Base-by-base conservation (phyloP, 1,140 invertebrate genomes). In the Euglossa dilemma region DNA sequence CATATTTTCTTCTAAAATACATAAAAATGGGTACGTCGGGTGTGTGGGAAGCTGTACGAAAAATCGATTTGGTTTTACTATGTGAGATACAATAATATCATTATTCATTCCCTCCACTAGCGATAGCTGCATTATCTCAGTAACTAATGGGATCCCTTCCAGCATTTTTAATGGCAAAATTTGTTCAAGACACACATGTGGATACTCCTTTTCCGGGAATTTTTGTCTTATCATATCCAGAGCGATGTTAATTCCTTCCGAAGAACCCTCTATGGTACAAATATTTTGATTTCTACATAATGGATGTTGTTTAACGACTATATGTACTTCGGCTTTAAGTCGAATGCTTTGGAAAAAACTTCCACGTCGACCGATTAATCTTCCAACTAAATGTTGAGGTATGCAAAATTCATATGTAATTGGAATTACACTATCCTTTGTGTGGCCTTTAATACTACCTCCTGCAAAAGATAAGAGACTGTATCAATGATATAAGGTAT, bases 1-100 rank as follows among this genome's bases (percentile, higher is more conserved):
- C 96, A 98, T 97, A 84, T 95, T 95, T 57, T 96, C 95, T 91
- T 98, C 97, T 57, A 99, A 95, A 69, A 96, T 94, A 85, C 96
- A 95, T 69, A 99, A 95, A 23, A 96, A 96, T 2, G 97, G 96
- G 94, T 97, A 99, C 0, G 98, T 97, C 1, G 98, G 98, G 95
- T 99, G 98, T 66, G 98, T 97, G 23, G 98, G 98, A 92, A 99
- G 97, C 92, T 99, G 98, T 50, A 99, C 95, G 94, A 99, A 99
- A 87, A 99, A 95, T 91, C 98, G 97, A 73, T 97, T 97, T 28
- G 98, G 97, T 87, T 96, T 96, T 12, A 98, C 96, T 85, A 99
- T 96, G 86, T 96, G 97, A 89, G 97, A 98, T 67, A 99, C 95
- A 69, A 97, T 96, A 3, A 99, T 97, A 93, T 99, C 98, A 91